phyloP scores from a whole-genome alignment of 35 echinoderm and acorn worm species.

The Heliocidaris erythrogramma region DNA sequence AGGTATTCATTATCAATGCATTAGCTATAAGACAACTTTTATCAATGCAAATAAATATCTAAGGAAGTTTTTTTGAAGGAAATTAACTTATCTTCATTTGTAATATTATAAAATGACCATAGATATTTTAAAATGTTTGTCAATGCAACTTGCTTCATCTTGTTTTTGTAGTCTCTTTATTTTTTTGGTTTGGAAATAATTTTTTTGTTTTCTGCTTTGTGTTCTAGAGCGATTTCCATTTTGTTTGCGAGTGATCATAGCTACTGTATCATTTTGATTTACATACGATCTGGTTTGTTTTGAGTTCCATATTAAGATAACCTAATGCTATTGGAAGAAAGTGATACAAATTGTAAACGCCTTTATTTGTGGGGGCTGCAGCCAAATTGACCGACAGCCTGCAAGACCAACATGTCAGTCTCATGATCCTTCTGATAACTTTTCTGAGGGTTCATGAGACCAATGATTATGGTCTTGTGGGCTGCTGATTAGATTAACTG shows the following conservation, averaged over 20 bases:
- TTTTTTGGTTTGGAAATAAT: not conserved
- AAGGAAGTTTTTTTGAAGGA: not conserved
- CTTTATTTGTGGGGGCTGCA: not conserved
- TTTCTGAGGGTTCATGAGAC: no score
- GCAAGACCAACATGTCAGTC: not conserved
- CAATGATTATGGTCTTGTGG: not conserved
- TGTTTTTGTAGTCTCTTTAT: not conserved
- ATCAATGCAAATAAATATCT: not conserved
- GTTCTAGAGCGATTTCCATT: not conserved
- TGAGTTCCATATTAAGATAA: not conserved
- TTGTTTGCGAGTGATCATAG: not conserved
- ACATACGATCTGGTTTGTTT: not conserved
- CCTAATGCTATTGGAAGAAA: not conserved
- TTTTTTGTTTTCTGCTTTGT: not conserved
- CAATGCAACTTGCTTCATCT: not conserved
- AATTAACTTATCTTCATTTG: not conserved
- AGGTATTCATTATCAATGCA: not conserved
- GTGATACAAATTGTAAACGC: not conserved
- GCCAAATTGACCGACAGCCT: not conserved
- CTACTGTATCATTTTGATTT: not conserved
- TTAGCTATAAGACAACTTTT: not conserved
- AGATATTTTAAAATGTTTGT: not conserved
- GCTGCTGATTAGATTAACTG: not conserved
- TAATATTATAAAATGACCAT: not conserved
- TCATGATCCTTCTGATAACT: no score